Conservation (phyloP, 2,113 vertebrate species). For the Petroica traversi region DNA sequence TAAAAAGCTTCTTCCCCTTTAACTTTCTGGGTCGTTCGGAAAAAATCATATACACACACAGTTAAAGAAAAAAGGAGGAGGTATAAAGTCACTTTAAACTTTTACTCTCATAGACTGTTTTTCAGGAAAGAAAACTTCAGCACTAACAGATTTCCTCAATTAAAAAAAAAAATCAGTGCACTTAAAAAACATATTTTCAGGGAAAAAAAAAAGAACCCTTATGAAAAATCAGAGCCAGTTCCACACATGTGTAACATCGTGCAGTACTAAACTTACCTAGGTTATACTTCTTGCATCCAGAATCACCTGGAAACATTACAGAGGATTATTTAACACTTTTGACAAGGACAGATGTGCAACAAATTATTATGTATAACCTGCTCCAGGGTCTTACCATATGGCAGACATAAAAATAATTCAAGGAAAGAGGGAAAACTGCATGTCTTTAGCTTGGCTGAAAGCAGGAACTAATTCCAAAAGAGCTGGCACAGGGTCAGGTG, state of each 20-base stretch:
- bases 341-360: constrained; percentile 37
- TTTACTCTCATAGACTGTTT: not conserved
- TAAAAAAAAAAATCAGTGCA: not conserved
- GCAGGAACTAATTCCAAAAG: not conserved
- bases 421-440: not conserved
- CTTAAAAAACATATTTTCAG: not conserved
- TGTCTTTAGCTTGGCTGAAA: not conserved
- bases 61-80: not conserved
- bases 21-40: not conserved
- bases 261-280: not conserved
- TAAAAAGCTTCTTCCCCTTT: constrained; percentile 15
- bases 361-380: constrained; percentile 43
- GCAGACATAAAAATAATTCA: not conserved
- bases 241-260: not conserved
- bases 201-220: not conserved
- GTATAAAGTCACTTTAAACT: constrained; percentile 3
- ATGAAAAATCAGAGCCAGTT: constrained; percentile 13
- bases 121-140: not conserved
- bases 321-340: constrained; percentile 29
- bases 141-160: not conserved
- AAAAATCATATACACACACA: not conserved
- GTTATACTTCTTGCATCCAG: not conserved
- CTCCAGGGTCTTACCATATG: constrained; percentile 23
- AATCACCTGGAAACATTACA: constrained; percentile 33
- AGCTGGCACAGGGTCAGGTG: not conserved